Conservation (phyloP, 2,888 invertebrate genomes). For the Scaptomyza tumidula region DNA sequence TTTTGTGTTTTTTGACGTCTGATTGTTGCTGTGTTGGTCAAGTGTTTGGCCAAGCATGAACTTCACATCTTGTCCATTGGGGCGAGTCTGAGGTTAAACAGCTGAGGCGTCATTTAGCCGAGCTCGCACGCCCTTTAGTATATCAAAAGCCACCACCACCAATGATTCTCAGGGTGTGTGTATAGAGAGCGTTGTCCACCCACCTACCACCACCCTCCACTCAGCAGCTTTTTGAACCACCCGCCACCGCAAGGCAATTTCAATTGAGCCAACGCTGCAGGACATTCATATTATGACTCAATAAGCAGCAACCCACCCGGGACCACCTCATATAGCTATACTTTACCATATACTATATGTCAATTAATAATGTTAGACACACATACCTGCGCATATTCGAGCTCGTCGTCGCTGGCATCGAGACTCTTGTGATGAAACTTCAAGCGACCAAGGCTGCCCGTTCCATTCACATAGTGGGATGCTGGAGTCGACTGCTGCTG, state of each 20-base stretch:
- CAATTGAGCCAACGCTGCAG: conserved; percentile 73
- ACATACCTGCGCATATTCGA: conserved; percentile 86
- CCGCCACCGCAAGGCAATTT: conserved; percentile 70
- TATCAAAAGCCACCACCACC: conserved; percentile 59
- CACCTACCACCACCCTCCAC: conserved; percentile 7
- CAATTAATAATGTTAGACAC: conserved; percentile 39
- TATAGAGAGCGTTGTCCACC: conserved; percentile 10
- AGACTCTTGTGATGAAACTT: conserved; percentile 81
- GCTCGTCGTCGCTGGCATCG: conserved; percentile 86
- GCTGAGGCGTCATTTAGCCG: conserved; percentile 48
- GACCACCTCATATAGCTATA: background rate
- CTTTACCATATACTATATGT: background rate
- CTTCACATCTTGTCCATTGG: conserved; percentile 46
- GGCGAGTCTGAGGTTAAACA: conserved; percentile 65
- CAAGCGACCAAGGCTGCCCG: conserved; percentile 83
- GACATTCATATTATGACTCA: conserved; percentile 68
- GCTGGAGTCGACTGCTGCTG: conserved; percentile 48
- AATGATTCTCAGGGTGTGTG: background rate
- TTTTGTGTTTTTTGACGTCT: conserved; percentile 11
- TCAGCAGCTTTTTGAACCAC: conserved; percentile 23
- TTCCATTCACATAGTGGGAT: conserved; percentile 81
- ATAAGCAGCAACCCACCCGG: conserved; percentile 40
- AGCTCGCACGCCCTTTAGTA: conserved; percentile 16
- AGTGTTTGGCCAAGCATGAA: conserved; percentile 70
- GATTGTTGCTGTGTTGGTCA: conserved; percentile 28